Conservation (phyloP, 2,113 vertebrate genomes). For the Perccottus glenii region DNA sequence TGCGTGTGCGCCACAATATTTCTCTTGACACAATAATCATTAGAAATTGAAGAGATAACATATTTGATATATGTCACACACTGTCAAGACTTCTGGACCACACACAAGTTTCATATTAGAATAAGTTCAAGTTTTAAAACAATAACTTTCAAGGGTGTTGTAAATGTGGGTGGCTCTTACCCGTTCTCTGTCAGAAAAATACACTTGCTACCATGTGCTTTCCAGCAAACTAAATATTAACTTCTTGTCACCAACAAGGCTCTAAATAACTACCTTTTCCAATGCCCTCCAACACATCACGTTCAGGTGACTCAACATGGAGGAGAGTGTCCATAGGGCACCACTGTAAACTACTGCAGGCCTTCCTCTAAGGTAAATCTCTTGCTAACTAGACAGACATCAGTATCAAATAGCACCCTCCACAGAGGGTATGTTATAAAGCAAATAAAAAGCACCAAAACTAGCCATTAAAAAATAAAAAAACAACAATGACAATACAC, state of each 20-base stretch:
- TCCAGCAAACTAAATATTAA: slow-evolving; percentile 64
- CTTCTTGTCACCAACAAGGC: slow-evolving; percentile 40
- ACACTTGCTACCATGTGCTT: slow-evolving; percentile 76
- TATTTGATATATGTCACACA: slow-evolving; percentile 76
- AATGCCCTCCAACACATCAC: slow-evolving; percentile 40
- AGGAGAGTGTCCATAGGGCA: slow-evolving; percentile 30
- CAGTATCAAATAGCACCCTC: slow-evolving; percentile 78
- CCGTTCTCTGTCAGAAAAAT: slow-evolving; percentile 69
- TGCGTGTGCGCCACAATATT: slow-evolving; percentile 63
- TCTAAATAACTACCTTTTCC: slow-evolving; percentile 53
- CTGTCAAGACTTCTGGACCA: slow-evolving; percentile 73
- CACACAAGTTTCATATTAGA: slow-evolving; percentile 71
- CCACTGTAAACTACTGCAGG: slow-evolving; percentile 66
- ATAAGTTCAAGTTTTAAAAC: slow-evolving; percentile 65
- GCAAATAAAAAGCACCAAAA: slow-evolving; percentile 74
- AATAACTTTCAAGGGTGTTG: slow-evolving; percentile 43
- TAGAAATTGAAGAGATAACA: slow-evolving; percentile 76
- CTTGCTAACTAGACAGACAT: slow-evolving; percentile 75
- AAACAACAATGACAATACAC: slow-evolving; percentile 64
- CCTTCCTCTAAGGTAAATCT: slow-evolving; percentile 70
- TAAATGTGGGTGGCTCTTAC: slow-evolving; percentile 45
- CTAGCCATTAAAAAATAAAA: slow-evolving; percentile 54
- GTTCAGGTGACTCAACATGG: slow-evolving; percentile 19
- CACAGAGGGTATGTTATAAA: slow-evolving; percentile 74
- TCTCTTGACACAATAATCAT: slow-evolving; percentile 73